Evolutionary conservation across 2,113 vertebrate genomes (phyloP).

Genomic region (Muntiacus reevesi): DNA sequence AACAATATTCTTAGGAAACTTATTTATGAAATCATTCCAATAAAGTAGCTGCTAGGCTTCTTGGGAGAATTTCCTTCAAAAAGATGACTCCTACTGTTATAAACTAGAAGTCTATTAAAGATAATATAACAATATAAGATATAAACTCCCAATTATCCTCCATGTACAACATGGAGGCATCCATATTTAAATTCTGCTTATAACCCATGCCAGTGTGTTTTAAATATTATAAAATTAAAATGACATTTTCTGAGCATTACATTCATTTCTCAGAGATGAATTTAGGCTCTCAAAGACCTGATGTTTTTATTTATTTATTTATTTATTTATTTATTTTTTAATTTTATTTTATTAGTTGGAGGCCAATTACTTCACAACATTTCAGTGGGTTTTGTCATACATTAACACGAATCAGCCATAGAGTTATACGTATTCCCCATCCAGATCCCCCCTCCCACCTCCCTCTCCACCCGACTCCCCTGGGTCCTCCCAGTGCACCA

Average conservation of each 20-base stretch:
- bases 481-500: no score
- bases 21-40: background rate
- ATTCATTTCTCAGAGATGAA: background rate
- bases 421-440: no score
- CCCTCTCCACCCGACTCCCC: no score
- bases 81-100: background rate
- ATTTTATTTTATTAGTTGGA: no score
- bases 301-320: no score
- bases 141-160: background rate
- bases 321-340: no score
- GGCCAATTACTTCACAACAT: no score
- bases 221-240: background rate
- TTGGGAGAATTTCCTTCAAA: slow-evolving; percentile 1
- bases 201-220: background rate
- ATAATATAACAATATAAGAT: background rate
- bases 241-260: background rate
- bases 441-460: no score
- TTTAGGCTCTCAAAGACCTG: background rate
- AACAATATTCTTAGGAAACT: background rate
- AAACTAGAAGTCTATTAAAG: background rate
- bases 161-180: background rate
- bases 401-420: no score
- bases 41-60: background rate
- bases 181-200: background rate
- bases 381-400: no score